Evolutionary conservation across 2,797 vertebrate genomes (phyloP).

Genomic region (Pangasius djambal): DNA sequence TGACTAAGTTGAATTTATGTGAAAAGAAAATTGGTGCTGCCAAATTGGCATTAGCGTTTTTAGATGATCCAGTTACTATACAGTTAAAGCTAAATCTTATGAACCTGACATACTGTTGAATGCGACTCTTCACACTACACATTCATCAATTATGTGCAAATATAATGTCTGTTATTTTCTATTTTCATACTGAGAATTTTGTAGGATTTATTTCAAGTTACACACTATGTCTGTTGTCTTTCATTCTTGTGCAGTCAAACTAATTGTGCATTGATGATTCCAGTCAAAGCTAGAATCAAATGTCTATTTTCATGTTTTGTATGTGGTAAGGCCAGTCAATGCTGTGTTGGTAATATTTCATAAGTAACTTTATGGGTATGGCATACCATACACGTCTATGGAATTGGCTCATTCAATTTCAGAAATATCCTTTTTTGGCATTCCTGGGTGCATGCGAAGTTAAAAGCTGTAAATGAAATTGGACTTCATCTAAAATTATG

Average conservation of each 20-base stretch:
- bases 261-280: conserved; percentile 39
- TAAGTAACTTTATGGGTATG: background rate
- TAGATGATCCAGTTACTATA: background rate
- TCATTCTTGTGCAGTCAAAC: background rate
- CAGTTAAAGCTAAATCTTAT: background rate
- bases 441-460: background rate
- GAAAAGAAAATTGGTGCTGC: conserved; percentile 52
- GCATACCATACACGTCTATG: background rate
- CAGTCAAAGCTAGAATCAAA: conserved; percentile 9
- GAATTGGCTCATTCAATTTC: background rate
- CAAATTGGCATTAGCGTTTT: background rate
- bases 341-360: background rate
- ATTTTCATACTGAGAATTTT: conserved; percentile 23
- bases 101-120: conserved; percentile 29
- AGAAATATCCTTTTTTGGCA: background rate
- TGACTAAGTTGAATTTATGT: conserved; percentile 37
- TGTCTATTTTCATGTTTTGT: conserved; percentile 13
- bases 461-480: background rate
- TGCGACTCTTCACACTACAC: conserved; percentile 55
- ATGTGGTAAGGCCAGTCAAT: background rate
- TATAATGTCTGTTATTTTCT: background rate
- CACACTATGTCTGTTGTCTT: conserved; percentile 39
- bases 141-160: conserved; percentile 36
- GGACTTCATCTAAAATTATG: conserved; percentile 5
- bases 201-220: conserved; percentile 5